These are phyloP conservation scores for Mactra quadrangularis DNA, from an alignment of 1,140 invertebrate genomes.

Conservation along the genomic window DNA sequence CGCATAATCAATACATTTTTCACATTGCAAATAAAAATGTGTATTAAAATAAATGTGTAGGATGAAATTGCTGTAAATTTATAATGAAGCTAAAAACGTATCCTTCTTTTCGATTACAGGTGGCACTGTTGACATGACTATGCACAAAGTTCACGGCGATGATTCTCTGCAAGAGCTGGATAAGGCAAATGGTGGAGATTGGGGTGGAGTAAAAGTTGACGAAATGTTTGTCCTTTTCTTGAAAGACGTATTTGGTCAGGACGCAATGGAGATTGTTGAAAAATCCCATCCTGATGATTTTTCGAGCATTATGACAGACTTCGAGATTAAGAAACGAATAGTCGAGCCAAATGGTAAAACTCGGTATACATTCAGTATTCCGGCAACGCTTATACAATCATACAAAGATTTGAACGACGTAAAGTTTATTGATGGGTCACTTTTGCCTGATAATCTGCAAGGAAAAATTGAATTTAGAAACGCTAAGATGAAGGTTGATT, in stretches of 20 bases:
- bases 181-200: conserved; percentile 52
- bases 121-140: conserved; percentile 54
- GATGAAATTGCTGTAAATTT: too few relatives aligned
- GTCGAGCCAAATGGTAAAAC: not conserved
- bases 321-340: conserved; percentile 43
- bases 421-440: not conserved
- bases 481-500: conserved; percentile 23
- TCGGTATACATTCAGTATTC: not conserved
- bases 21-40: too few relatives aligned
- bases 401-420: conserved; percentile 15
- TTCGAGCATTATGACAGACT: conserved; percentile 3
- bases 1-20: too few relatives aligned
- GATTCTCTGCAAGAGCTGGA: conserved; percentile 16
- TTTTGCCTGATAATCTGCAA: not conserved
- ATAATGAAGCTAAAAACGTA: too few relatives aligned
- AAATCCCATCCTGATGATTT: conserved; percentile 20
- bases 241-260: conserved; percentile 10
- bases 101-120: conserved; percentile 16
- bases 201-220: conserved; percentile 33
- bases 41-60: too few relatives aligned
- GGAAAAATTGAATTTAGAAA: conserved; percentile 5
- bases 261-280: conserved; percentile 37
- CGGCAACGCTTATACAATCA: not conserved
- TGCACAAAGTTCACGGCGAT: conserved; percentile 30
- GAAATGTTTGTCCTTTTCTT: conserved; percentile 19